Evolutionary conservation across 2,797 vertebrate genomes (phyloP), one percentile per base, ranked within the genome.

Genomic region (Nannoperca obscura): DNA sequence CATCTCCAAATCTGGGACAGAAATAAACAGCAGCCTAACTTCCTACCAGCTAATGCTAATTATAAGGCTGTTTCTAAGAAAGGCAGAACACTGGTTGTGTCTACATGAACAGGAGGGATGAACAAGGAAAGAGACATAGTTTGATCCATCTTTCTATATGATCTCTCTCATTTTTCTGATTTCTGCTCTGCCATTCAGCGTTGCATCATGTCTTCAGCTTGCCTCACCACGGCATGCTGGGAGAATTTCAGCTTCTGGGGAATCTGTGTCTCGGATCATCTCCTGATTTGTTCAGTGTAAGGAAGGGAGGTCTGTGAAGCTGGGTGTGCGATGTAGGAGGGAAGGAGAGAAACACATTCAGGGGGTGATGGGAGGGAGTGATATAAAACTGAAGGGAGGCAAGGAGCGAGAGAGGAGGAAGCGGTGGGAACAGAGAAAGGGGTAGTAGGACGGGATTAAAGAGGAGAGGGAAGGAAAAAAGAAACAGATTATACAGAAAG

Each of bases 101-200:
- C 49, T 62, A 32, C 54, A 54, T 52, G 70, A 66, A 80, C 61
- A 58, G 34, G 36, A 68, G 30, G 22, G 27, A 47, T 38, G 67
- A 57, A 79, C 49, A 72, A 75, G 54, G 3, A 63, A 32, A 64
- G 22, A 59, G 22, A 67, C 66, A 38, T 8, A 34, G 34, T 81
- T 79, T 86, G 76, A 86, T 81, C 68, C 80, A 83, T 80, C 75
- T 88, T 78, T 81, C 36, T 80, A 80, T 71, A 80, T 49, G 46
- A 61, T 36, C 22, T 50, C 38, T 54, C 22, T 59, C 46, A 49
- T 40, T 66, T 47, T 65, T 71, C 55, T 63, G 73, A 85, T 91
- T 89, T 88, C 83, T 76, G 58, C 77, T 74, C 54, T 22, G 53
- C 76, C 66, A 64, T 82, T 85, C 73, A 70, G 14, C 24, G 24